phyloP scores from a whole-genome alignment of 1,140 invertebrate genomes.

The Drosophila carrolli region DNA sequence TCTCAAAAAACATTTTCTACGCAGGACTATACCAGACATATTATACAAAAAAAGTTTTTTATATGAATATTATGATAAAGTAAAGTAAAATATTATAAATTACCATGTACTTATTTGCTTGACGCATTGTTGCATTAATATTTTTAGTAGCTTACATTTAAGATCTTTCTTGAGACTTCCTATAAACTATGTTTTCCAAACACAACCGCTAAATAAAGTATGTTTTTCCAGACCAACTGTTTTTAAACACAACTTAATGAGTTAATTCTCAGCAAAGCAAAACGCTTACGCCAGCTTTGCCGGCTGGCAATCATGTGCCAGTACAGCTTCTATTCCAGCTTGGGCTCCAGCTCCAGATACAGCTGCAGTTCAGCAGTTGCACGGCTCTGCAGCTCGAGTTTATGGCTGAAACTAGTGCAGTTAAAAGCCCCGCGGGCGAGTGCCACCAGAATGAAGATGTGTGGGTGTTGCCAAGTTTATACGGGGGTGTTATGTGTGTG shows the following conservation, averaged over 20 bases:
- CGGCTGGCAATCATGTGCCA: slow-evolving; percentile 51
- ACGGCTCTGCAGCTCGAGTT: slow-evolving; percentile 28
- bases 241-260: not conserved
- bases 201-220: too few species aligned
- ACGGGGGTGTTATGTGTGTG: slow-evolving; percentile 15
- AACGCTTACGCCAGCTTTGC: slow-evolving; percentile 35
- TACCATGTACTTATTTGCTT: too few species aligned
- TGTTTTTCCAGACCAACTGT: not conserved
- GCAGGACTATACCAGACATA: too few species aligned
- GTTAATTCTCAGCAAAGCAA: not conserved
- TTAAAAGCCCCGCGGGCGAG: slow-evolving; percentile 72
- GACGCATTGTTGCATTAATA: too few species aligned
- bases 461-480: slow-evolving; percentile 39
- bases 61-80: too few species aligned
- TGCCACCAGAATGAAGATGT: slow-evolving; percentile 45
- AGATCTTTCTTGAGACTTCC: not conserved
- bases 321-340: slow-evolving; percentile 18
- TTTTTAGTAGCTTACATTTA: not conserved
- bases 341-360: slow-evolving; percentile 19
- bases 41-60: too few species aligned
- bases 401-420: slow-evolving; percentile 73
- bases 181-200: too few species aligned
- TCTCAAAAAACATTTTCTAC: too few species aligned
- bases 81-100: too few species aligned
- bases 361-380: slow-evolving; percentile 17